A percentile compares a stretch with the other conserved stretches of the same genome.
phyloP scores from a whole-genome alignment of 53 echinoderm and acorn worm species.

The Paracentrotus lividus region DNA sequence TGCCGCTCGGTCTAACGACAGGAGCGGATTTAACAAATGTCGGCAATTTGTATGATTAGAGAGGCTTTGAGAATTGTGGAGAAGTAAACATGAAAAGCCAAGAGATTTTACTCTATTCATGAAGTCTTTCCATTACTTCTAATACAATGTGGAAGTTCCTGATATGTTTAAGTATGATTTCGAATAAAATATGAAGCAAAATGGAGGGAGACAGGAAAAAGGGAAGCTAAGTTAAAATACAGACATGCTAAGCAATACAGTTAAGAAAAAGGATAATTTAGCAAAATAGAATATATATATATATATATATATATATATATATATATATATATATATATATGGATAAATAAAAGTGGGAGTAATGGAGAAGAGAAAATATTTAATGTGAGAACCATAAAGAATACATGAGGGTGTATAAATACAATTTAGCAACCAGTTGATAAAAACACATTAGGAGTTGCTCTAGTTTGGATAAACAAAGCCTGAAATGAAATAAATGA shows the following conservation, averaged over 20 bases:
- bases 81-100: background rate
- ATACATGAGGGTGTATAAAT: background rate
- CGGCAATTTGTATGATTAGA: conserved; percentile 41
- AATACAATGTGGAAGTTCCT: background rate
- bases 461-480: background rate
- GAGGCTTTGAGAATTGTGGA: conserved; percentile 2
- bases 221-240: background rate
- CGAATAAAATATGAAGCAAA: background rate
- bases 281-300: background rate
- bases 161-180: background rate
- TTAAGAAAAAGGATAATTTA: background rate
- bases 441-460: too few relatives aligned
- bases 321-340: too few relatives aligned
- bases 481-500: background rate
- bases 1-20: conserved; percentile 4
- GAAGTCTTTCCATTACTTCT: background rate
- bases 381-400: background rate
- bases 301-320: too few relatives aligned
- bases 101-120: conserved; percentile 26
- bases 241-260: background rate
- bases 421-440: too few relatives aligned
- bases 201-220: background rate
- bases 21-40: conserved; percentile 39
- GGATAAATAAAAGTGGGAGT: too few relatives aligned
- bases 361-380: background rate